Percentiles rank a stretch among this genome's conserved stretches.
Conservation (phyloP, 1,140 invertebrate genomes). For the Sinonovacula constricta region DNA sequence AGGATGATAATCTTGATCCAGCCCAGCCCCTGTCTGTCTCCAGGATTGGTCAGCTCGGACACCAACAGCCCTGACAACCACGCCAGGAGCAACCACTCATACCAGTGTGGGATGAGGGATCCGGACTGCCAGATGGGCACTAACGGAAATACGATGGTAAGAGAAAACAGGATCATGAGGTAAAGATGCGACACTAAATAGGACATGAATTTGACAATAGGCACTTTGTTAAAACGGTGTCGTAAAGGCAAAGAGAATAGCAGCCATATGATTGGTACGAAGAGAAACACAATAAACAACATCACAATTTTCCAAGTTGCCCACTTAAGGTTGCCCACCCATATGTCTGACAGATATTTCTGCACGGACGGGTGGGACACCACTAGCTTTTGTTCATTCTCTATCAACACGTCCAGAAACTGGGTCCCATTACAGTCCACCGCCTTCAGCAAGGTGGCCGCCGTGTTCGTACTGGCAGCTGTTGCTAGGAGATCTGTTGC, state of each 20-base stretch:
- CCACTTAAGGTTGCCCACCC: slow-evolving; percentile 95
- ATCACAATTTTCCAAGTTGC: slow-evolving; percentile 95
- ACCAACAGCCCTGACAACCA: slow-evolving; percentile 97
- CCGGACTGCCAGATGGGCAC: slow-evolving; percentile 80
- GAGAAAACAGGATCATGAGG: slow-evolving; percentile 92
- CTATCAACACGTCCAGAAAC: slow-evolving; percentile 98
- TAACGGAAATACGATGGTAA: slow-evolving; percentile 94
- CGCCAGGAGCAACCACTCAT: slow-evolving; percentile 96
- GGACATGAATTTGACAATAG: slow-evolving; percentile 99
- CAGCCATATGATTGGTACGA: slow-evolving; percentile 97
- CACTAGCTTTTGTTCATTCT: slow-evolving; percentile 99
- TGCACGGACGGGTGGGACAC: slow-evolving; percentile 81
- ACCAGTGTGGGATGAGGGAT: slow-evolving; percentile 86
- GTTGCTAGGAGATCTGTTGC: slow-evolving; percentile 96
- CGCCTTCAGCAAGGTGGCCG: slow-evolving; percentile 78
- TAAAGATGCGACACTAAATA: slow-evolving; percentile 99
- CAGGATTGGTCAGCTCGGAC: slow-evolving; percentile 96
- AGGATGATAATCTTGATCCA: slow-evolving; percentile 87
- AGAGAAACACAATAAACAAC: slow-evolving; percentile 93
- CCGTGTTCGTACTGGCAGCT: slow-evolving; percentile 95
- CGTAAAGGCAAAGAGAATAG: slow-evolving; percentile 96
- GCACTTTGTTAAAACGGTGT: slow-evolving; percentile 93
- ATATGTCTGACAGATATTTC: slow-evolving; percentile 86
- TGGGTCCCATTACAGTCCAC: slow-evolving; percentile 85
- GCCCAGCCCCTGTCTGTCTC: slow-evolving; percentile 75